Conservation (phyloP, 1,140 invertebrate genomes). For the Hydropsyche tenuis region DNA sequence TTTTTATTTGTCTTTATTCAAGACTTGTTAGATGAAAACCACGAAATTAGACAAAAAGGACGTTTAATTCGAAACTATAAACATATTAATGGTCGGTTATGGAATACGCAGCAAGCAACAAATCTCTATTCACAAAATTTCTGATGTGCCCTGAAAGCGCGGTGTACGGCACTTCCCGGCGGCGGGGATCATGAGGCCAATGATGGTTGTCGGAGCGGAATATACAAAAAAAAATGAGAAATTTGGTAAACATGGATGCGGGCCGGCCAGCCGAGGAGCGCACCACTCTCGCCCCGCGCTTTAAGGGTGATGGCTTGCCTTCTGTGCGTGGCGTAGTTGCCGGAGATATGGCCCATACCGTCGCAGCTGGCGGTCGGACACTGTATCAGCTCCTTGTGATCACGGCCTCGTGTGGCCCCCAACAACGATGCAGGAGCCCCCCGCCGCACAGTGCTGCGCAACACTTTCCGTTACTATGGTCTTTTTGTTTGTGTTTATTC, state of each 20-base stretch:
- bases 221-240: too few relatives aligned
- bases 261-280: slow-evolving; percentile 27
- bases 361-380: slow-evolving; percentile 91
- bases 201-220: neutral
- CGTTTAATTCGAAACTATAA: too few relatives aligned
- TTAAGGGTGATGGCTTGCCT: slow-evolving; percentile 59
- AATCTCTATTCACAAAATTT: neutral
- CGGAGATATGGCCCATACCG: slow-evolving; percentile 84
- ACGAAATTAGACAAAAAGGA: too few relatives aligned
- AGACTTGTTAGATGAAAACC: too few relatives aligned
- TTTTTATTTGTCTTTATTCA: too few relatives aligned
- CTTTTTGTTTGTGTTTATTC: neutral
- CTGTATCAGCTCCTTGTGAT: slow-evolving; percentile 66
- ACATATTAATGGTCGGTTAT: neutral
- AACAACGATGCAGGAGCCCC: slow-evolving; percentile 60
- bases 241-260: neutral
- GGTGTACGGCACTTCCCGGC: slow-evolving; percentile 26
- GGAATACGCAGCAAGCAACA: neutral
- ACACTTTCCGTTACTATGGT: slow-evolving; percentile 20
- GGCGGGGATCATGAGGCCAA: slow-evolving; percentile 24
- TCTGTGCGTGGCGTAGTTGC: slow-evolving; percentile 83
- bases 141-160: slow-evolving; percentile 26
- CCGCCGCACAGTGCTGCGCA: slow-evolving; percentile 18
- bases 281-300: slow-evolving; percentile 33
- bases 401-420: slow-evolving; percentile 71